phyloP scores from a whole-genome alignment of 2,113 vertebrate species.

The Jacana jacana region DNA sequence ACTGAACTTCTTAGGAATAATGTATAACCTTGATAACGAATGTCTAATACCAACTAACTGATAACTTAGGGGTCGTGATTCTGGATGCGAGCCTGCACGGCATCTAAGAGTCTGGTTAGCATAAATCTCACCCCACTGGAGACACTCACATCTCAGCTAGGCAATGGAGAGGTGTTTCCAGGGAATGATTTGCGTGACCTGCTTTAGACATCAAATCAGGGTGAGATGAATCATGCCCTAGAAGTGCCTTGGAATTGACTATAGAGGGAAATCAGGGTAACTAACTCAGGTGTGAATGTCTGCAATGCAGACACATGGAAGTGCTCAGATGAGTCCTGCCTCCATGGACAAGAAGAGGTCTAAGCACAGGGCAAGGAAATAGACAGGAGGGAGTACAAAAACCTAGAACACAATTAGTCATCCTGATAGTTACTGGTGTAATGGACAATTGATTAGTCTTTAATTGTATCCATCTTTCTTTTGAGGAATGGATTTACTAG shows the following conservation, averaged over 20 bases:
- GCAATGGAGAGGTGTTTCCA: background rate
- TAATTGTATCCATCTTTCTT: background rate
- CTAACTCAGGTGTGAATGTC: background rate
- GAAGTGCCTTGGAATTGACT: background rate
- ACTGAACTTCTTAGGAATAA: background rate
- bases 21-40: background rate
- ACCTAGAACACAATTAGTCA: background rate
- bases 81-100: background rate
- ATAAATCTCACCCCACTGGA: background rate
- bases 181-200: background rate
- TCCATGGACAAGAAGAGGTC: background rate
- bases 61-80: background rate
- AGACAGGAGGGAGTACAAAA: background rate
- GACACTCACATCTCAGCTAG: background rate
- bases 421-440: background rate
- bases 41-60: background rate
- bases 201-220: background rate
- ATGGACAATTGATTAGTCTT: background rate
- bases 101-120: background rate
- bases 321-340: background rate
- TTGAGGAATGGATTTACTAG: background rate
- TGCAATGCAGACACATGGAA: background rate
- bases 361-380: background rate
- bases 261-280: rapidly evolving
- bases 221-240: background rate